Evolutionary conservation across 2,888 invertebrate genomes (phyloP).

Genomic region (Strigamia crassipes): DNA sequence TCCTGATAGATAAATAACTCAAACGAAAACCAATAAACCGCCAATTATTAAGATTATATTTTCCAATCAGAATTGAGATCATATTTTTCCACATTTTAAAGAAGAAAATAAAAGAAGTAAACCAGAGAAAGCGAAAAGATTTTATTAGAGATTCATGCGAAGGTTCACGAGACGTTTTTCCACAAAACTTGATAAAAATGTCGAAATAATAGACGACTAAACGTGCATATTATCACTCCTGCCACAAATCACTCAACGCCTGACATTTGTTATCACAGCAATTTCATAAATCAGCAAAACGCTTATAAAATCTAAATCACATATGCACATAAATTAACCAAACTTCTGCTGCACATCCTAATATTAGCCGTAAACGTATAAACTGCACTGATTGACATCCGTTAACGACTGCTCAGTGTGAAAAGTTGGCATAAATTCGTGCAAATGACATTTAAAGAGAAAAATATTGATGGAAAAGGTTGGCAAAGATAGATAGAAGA

Average conservation of each 20-base stretch:
- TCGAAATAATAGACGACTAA: background rate
- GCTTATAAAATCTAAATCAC: constrained; percentile 4
- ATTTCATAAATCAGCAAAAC: background rate
- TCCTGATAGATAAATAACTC: too few species aligned
- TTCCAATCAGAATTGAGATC: too few species aligned
- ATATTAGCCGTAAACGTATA: background rate
- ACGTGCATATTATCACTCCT: background rate
- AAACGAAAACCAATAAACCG: too few species aligned
- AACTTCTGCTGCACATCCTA: background rate
- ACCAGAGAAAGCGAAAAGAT: too few species aligned
- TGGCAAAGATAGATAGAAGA: background rate
- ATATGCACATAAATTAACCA: background rate
- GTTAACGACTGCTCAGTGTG: background rate
- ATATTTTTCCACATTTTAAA: too few species aligned
- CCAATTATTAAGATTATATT: too few species aligned
- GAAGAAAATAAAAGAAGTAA: too few species aligned
- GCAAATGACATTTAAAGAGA: constrained; percentile 6
- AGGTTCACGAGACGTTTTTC: too few species aligned
- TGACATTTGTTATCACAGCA: background rate
- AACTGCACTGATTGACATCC: background rate
- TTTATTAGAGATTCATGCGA: too few species aligned
- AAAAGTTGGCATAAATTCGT: background rate
- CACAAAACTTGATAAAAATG: background rate
- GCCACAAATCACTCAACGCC: constrained; percentile 16
- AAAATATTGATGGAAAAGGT: constrained; percentile 14